A percentile compares a stretch with the other conserved stretches of the same genome.
Conservation (phyloP, 1,140 invertebrate genomes). For the Uloborus diversus region DNA sequence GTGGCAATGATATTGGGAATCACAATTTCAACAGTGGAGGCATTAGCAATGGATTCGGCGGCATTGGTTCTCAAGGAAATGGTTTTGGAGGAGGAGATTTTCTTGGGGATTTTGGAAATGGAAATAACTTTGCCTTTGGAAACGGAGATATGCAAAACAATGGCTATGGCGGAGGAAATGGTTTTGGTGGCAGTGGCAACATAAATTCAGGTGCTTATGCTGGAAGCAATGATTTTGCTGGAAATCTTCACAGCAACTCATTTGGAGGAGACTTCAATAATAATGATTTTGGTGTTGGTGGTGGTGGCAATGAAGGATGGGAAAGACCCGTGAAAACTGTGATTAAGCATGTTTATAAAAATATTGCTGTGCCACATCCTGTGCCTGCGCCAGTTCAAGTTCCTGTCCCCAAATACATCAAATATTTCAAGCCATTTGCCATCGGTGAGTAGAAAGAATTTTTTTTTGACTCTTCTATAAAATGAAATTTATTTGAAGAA, state of each 20-base stretch:
- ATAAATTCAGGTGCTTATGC: no score
- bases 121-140: background rate
- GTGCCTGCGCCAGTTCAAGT: constrained; percentile 27
- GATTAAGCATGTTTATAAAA: constrained; percentile 15
- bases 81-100: background rate
- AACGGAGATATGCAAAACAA: background rate
- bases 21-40: no score
- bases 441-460: constrained; percentile 34
- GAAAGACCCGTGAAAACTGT: constrained; percentile 30
- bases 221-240: background rate
- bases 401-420: constrained; percentile 25
- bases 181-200: background rate
- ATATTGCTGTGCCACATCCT: constrained; percentile 39
- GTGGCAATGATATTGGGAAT: no score
- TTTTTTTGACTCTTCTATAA: no score
- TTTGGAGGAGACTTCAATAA: background rate
- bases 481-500: no score
- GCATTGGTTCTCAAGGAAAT: background rate
- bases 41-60: background rate
- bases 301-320: constrained; percentile 6
- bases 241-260: background rate
- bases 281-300: background rate
- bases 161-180: background rate
- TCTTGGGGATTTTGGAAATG: background rate
- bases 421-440: constrained; percentile 48